Conservation (phyloP, 2,888 invertebrate genomes). For the Laspeyria flexula region DNA sequence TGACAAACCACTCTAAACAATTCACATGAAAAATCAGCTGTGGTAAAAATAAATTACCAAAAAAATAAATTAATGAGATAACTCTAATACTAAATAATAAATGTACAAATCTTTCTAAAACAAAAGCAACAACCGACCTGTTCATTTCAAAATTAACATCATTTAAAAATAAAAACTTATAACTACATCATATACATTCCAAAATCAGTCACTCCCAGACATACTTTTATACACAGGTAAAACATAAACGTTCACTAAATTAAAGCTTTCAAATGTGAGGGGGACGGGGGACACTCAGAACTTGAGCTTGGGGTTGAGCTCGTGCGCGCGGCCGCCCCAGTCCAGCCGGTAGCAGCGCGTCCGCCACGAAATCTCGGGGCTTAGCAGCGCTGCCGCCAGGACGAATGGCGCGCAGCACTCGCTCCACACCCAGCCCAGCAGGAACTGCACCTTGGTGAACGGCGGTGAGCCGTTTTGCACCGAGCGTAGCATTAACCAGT, state of each 20-base stretch:
- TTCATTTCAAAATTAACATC: slow-evolving; percentile 49
- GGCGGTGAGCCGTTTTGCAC: slow-evolving; percentile 97
- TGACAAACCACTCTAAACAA: slow-evolving; percentile 24
- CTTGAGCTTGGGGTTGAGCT: slow-evolving; percentile 91
- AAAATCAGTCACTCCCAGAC: slow-evolving; percentile 31
- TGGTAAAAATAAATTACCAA: slow-evolving; percentile 48
- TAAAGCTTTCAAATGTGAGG: slow-evolving; percentile 72
- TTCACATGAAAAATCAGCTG: slow-evolving; percentile 32
- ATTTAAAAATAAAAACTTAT: slow-evolving; percentile 73
- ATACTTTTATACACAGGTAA: slow-evolving; percentile 45
- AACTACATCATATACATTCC: slow-evolving; percentile 57
- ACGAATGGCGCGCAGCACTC: slow-evolving; percentile 96
- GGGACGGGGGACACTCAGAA: slow-evolving; percentile 77
- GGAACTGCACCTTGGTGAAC: slow-evolving; percentile 97
- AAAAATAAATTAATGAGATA: slow-evolving; percentile 45
- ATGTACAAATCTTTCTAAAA: slow-evolving; percentile 78
- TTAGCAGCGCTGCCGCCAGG: slow-evolving; percentile 93
- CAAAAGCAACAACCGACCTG: slow-evolving; percentile 71
- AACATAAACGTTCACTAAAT: slow-evolving; percentile 66
- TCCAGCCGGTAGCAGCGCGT: slow-evolving; percentile 95
- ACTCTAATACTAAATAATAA: slow-evolving; percentile 60
- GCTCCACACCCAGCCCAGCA: slow-evolving; percentile 97
- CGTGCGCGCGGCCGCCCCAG: slow-evolving; percentile 98
- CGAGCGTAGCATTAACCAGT: slow-evolving; percentile 96
- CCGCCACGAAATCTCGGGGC: slow-evolving; percentile 97